Evolutionary conservation across 2,113 vertebrate genomes (phyloP), one percentile per base, ranked within the genome.

Genomic region (Nicator chloris): DNA sequence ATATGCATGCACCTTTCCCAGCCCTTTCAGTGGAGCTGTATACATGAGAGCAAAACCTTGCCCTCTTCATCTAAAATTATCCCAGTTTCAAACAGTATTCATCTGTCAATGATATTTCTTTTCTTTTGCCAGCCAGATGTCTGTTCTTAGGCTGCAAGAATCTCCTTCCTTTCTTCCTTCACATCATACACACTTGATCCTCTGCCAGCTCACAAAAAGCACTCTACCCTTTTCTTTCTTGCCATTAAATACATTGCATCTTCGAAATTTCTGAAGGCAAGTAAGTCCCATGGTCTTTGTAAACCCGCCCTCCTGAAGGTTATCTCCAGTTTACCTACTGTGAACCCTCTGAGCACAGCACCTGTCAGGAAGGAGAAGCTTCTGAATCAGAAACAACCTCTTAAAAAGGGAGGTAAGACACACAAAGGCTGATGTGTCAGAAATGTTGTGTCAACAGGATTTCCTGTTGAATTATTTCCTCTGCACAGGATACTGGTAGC

Each of bases 361-460:
- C 91, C 95, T 95, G 92, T 94, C 92, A 95, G 96, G 95, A 97
- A 97, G 91, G 68, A 97, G 95, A 94, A 84, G 60, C 73, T 96
- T 93, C 82, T 96, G 76, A 95, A 88, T 92, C 91, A 90, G 93
- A 96, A 97, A 88, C 86, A 92, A 83, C 30, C 78, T 91, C 86
- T 5, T 15, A 91, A 79, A 92, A 39, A 87, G 72, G 73, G 92
- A 97, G 92, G 60, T 54, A 93, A 92, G 82, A 66, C 69, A 84
- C 65, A 96, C 80, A 96, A 97, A 95, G 64, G 86, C 80, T 73
- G 87, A 59, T 88, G 53, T 90, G 51, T 84, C 92, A 93, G 87
- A 90, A 95, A 88, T 39, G 30, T 90, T 64, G 50, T 92, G 72
- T 91, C 93, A 96, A 97, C 94, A 96, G 95, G 96, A 97, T 95